Evolutionary conservation across 2,888 invertebrate species (phyloP).

Genomic region (Ctenicera cuprea): DNA sequence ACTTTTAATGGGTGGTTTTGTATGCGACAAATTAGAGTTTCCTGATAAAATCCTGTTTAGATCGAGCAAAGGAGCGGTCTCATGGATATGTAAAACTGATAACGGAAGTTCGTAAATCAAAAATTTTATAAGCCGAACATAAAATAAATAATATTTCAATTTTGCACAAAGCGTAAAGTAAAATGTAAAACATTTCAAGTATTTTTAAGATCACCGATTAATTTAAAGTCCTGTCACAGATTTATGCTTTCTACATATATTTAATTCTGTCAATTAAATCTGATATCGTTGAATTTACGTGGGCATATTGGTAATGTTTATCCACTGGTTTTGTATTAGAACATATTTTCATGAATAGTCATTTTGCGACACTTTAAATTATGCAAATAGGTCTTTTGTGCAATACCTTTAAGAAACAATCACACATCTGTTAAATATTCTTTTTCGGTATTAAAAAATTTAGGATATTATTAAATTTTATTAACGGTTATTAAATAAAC

Average conservation of each 20-base stretch:
- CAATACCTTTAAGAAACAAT: slow-evolving; percentile 7
- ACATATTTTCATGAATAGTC: slow-evolving; percentile 9
- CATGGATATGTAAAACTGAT: neutral
- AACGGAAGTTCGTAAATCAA: neutral
- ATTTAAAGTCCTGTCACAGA: too few relatives aligned
- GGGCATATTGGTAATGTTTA: slow-evolving; percentile 2
- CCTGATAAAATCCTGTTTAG: slow-evolving; percentile 12
- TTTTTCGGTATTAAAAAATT: neutral
- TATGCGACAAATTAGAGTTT: neutral
- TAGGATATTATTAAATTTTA: neutral
- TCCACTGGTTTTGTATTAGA: neutral
- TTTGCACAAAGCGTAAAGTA: too few relatives aligned
- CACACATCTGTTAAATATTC: neutral
- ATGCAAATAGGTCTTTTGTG: slow-evolving; percentile 11
- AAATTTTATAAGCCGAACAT: too few relatives aligned
- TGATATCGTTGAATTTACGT: slow-evolving; percentile 2
- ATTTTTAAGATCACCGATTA: too few relatives aligned
- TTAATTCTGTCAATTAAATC: slow-evolving; percentile 15
- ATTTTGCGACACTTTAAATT: slow-evolving; percentile 17
- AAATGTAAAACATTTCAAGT: too few relatives aligned
- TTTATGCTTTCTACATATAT: slow-evolving; percentile 2
- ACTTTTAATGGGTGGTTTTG: neutral
- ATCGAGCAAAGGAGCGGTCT: neutral
- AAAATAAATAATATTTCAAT: too few relatives aligned
- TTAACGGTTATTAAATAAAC: too few relatives aligned